Conservation (phyloP, 2,797 vertebrate species). For the Chelon labrosus region DNA sequence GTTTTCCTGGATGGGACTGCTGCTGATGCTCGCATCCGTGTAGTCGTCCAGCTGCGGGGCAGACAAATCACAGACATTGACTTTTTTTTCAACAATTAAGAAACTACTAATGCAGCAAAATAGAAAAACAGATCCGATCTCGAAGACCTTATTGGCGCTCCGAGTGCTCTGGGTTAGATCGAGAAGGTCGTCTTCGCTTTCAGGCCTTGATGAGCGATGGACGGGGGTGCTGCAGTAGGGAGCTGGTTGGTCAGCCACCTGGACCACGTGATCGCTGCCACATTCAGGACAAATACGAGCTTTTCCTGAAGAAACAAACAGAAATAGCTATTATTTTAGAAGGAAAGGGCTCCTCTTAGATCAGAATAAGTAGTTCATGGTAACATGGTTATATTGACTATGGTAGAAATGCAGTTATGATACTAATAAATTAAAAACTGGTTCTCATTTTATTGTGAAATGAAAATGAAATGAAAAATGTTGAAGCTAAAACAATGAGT, state of each 20-base stretch:
- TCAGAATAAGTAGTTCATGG: too few species aligned
- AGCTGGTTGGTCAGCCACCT: constrained; percentile 77
- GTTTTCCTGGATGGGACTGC: constrained; percentile 51
- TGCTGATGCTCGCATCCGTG: constrained; percentile 38
- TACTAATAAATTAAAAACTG: too few species aligned
- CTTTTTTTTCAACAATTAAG: too few species aligned
- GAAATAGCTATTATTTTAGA: neutral
- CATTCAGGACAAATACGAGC: constrained; percentile 88
- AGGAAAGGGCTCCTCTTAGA: too few species aligned
- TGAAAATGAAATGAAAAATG: too few species aligned
- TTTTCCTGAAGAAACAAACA: constrained; percentile 54
- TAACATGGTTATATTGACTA: too few species aligned
- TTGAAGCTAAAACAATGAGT: too few species aligned
- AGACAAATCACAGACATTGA: neutral
- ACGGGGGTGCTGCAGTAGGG: constrained; percentile 80
- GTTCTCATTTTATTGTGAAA: too few species aligned
- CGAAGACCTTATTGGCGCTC: constrained; percentile 45
- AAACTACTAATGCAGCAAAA: too few species aligned
- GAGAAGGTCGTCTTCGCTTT: constrained; percentile 37
- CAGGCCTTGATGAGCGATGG: constrained; percentile 3
- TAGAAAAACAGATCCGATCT: too few species aligned
- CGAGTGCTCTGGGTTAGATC: constrained; percentile 25
- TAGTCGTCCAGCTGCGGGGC: constrained; percentile 30
- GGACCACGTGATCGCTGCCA: constrained; percentile 92
- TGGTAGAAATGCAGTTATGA: too few species aligned